Conservation (phyloP, 2,888 invertebrate genomes). For the Harpalus rufipes region DNA sequence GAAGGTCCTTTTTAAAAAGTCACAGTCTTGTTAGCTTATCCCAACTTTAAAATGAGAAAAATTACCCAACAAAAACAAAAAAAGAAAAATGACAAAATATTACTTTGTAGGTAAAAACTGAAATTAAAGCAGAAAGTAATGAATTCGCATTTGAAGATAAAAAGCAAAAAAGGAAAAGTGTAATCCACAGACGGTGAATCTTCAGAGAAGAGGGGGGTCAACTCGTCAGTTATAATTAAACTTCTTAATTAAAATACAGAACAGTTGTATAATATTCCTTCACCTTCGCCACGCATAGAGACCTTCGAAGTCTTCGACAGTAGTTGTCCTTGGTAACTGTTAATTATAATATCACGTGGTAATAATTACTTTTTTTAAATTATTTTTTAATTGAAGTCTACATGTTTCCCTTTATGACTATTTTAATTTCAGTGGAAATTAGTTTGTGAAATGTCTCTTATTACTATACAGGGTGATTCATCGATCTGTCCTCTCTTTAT, state of each 20-base stretch:
- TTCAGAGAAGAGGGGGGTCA: neutral
- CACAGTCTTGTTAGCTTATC: neutral
- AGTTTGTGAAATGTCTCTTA: neutral
- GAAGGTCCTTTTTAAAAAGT: too few relatives aligned
- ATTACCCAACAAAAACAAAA: neutral
- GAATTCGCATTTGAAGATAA: conserved; percentile 21
- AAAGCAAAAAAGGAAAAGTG: conserved; percentile 7
- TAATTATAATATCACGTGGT: conserved; percentile 45
- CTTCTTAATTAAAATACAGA: conserved; percentile 29
- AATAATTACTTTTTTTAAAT: conserved; percentile 42
- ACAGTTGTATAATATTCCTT: conserved; percentile 17
- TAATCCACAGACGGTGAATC: neutral
- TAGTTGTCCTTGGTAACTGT: conserved; percentile 5
- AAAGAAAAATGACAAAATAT: neutral
- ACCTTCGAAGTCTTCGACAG: neutral
- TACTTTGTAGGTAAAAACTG: neutral
- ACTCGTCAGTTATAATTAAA: conserved; percentile 40
- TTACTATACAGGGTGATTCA: too few relatives aligned
- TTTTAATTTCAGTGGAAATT: conserved; percentile 18
- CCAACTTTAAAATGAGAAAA: neutral
- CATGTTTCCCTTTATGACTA: conserved; percentile 26
- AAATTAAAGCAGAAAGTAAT: conserved; percentile 30
- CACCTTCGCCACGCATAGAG: conserved; percentile 15
- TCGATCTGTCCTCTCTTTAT: too few relatives aligned
- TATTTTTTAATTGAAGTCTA: conserved; percentile 35